Evolutionary conservation across 2,888 invertebrate genomes (phyloP).

Genomic region (Polylopha cassiicola): DNA sequence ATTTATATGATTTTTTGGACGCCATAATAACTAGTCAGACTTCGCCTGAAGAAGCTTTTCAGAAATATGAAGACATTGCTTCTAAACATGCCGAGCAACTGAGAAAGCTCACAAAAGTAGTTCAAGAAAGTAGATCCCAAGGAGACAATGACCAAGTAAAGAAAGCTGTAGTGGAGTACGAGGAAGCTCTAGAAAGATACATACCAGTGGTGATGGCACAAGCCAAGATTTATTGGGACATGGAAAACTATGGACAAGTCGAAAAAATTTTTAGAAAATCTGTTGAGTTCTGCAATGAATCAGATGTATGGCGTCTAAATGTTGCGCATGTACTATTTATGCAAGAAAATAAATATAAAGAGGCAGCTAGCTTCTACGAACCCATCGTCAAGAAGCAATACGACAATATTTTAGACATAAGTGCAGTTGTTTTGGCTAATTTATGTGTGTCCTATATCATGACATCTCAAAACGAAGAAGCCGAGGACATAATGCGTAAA

Average conservation of each 20-base stretch:
- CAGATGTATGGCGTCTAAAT: conserved; percentile 97
- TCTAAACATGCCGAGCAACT: conserved; percentile 93
- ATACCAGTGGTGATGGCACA: conserved; percentile 99
- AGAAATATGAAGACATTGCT: conserved; percentile 96
- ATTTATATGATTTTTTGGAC: conserved; percentile 96
- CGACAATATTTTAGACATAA: conserved; percentile 94
- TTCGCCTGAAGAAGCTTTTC: conserved; percentile 96
- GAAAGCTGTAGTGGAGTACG: conserved; percentile 93
- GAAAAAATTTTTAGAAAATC: conserved; percentile 98
- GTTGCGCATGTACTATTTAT: conserved; percentile 99
- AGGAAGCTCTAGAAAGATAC: conserved; percentile 93
- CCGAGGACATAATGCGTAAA: conserved; percentile 98
- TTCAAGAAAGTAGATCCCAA: conserved; percentile 93
- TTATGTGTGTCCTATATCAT: conserved; percentile 99
- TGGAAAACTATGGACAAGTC: conserved; percentile 96
- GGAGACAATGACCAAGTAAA: conserved; percentile 93
- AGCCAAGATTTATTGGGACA: conserved; percentile 99
- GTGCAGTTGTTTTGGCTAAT: conserved; percentile 98
- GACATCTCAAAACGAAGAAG: conserved; percentile 99
- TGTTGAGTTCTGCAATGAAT: conserved; percentile 98
- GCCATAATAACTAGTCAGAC: conserved; percentile 98
- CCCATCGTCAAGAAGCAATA: conserved; percentile 97
- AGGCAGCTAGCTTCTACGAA: conserved; percentile 98
- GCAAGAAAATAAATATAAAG: conserved; percentile 99
- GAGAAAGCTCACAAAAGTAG: conserved; percentile 94